phyloP scores from a whole-genome alignment of 1,140 invertebrate species.

The Bicyclus anynana region DNA sequence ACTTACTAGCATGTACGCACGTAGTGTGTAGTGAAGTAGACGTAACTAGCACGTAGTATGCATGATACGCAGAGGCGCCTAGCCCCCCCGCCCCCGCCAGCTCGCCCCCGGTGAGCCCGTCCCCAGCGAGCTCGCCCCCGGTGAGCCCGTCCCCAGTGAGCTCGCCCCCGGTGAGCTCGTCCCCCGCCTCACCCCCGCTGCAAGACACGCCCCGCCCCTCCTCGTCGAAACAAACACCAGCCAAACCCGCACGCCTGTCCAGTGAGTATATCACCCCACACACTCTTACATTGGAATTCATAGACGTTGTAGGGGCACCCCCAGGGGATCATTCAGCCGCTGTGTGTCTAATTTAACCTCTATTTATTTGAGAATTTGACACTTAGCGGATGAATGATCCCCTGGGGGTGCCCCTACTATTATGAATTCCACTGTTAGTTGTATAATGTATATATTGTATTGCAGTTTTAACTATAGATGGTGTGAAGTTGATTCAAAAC shows the following conservation, averaged over 20 bases:
- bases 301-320: no score
- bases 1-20: slow-evolving; percentile 49
- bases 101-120: slow-evolving; percentile 3
- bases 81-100: slow-evolving; percentile 29
- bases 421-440: no score
- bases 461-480: neutral
- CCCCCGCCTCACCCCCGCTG: slow-evolving; percentile 15
- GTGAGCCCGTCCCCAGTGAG: neutral
- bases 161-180: slow-evolving; percentile 11
- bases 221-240: slow-evolving; percentile 57
- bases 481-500: neutral
- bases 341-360: no score
- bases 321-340: no score
- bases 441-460: neutral
- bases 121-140: slow-evolving; percentile 5
- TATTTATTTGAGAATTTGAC: no score
- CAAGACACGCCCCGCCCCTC: slow-evolving; percentile 38
- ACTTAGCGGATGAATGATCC: no score
- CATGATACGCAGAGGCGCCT: slow-evolving; percentile 52
- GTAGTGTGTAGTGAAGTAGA: slow-evolving; percentile 53
- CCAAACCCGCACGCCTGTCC: slow-evolving; percentile 63
- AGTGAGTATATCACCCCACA: slow-evolving; percentile 51
- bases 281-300: no score
- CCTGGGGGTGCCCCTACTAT: no score
- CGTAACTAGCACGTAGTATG: slow-evolving; percentile 70